A percentile compares a stretch with the other conserved stretches of the same genome.
These are phyloP conservation scores for Epizoanthus rinbou DNA, from an alignment of 92 coral and sea anemone genomes.

Conservation along the genomic window DNA sequence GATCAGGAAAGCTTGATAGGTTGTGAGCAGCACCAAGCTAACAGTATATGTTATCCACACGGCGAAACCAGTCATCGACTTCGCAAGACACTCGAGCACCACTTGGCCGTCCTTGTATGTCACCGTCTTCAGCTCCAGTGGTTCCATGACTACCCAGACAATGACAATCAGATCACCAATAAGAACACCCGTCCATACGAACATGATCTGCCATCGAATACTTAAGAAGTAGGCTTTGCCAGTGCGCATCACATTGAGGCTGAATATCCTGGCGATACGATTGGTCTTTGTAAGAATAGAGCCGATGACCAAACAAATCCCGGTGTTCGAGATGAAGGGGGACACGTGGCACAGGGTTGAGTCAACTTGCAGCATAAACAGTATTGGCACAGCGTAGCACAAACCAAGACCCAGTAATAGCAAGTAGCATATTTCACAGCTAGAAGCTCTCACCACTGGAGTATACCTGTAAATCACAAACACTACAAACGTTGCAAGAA, in stretches of 20 bases:
- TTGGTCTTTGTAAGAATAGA: constrained; percentile 81
- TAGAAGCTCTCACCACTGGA: constrained; percentile 80
- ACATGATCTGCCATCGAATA: constrained; percentile 69
- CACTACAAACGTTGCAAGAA: constrained; percentile 52
- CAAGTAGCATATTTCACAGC: constrained; percentile 68
- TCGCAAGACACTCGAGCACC: constrained; percentile 58
- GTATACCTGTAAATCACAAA: constrained; percentile 62
- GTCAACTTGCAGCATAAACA: constrained; percentile 51
- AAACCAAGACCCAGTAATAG: constrained; percentile 66
- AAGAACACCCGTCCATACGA: constrained; percentile 53
- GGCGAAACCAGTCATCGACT: constrained; percentile 56
- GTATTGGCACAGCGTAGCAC: constrained; percentile 47
- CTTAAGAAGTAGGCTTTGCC: constrained; percentile 62
- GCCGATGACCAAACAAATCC: constrained; percentile 68
- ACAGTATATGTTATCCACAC: constrained; percentile 72
- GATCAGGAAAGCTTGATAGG: constrained; percentile 88
- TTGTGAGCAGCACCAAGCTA: constrained; percentile 74
- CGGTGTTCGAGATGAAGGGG: constrained; percentile 65
- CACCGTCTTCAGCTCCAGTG: constrained; percentile 47
- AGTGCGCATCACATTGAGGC: constrained; percentile 77
- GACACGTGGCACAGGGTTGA: constrained; percentile 52
- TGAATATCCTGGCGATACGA: constrained; percentile 85
- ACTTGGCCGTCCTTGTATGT: constrained; percentile 50
- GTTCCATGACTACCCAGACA: constrained; percentile 58
- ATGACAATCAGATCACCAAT: constrained; percentile 53